Percentiles rank a stretch among this genome's conserved stretches.
Conservation (phyloP, 2,113 vertebrate genomes). For the Microtus oregoni region DNA sequence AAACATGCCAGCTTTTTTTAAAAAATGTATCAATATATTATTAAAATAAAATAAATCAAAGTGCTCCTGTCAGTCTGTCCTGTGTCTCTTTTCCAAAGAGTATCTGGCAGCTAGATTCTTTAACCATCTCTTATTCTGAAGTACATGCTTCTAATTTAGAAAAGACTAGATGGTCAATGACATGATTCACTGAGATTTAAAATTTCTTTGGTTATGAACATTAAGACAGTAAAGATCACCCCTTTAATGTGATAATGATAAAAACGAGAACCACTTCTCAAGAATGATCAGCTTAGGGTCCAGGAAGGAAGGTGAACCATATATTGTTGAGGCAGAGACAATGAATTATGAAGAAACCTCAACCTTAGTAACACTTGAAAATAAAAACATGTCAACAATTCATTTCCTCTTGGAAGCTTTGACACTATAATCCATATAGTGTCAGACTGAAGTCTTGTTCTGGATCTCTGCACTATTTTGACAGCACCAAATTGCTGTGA, state of each 20-base stretch:
- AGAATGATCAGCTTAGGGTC: background rate
- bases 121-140: background rate
- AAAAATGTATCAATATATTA: background rate
- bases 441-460: background rate
- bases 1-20: background rate
- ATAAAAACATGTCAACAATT: background rate
- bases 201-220: background rate
- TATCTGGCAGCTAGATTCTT: background rate
- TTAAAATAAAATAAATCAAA: background rate
- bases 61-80: background rate
- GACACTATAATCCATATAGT: background rate
- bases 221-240: background rate
- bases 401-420: background rate
- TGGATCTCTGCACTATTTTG: background rate
- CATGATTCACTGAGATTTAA: background rate
- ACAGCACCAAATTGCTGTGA: rapidly evolving
- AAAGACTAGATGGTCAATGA: background rate
- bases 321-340: background rate
- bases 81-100: no score
- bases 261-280: background rate
- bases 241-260: background rate
- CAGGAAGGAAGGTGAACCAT: background rate
- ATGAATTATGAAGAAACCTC: background rate
- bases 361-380: background rate
- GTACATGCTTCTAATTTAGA: background rate